Percentiles rank a stretch among this genome's conserved stretches.
Conservation (phyloP, 2,797 vertebrate genomes). For the Cossypha dichroa region DNA sequence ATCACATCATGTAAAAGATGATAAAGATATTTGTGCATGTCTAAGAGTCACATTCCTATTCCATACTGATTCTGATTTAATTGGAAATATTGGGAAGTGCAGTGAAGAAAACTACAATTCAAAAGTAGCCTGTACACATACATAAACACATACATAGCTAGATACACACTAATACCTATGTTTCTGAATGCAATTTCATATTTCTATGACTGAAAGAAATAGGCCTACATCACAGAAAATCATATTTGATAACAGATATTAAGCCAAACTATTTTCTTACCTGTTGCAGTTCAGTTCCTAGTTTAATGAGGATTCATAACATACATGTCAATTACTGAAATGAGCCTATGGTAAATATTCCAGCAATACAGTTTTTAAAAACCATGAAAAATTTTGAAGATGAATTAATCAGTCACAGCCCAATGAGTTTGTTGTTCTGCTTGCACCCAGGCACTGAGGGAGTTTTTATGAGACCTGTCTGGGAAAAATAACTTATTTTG, state of each 20-base stretch:
- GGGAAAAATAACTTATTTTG: background rate
- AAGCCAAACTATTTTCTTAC: background rate
- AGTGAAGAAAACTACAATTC: background rate
- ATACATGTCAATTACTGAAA: background rate
- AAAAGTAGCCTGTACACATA: background rate
- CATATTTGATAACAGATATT: background rate
- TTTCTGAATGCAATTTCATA: background rate
- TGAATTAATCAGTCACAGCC: background rate
- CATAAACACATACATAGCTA: background rate
- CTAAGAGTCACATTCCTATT: background rate
- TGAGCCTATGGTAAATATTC: background rate
- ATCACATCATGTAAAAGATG: background rate
- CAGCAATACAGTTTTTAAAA: background rate
- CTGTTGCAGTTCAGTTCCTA: background rate
- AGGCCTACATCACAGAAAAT: background rate
- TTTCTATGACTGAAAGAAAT: background rate
- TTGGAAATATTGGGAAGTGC: background rate
- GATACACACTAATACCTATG: background rate
- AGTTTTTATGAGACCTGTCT: background rate
- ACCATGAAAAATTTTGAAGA: background rate
- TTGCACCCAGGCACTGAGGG: background rate
- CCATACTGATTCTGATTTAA: background rate
- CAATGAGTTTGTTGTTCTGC: background rate
- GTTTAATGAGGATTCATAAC: background rate
- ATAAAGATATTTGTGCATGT: background rate